Evolutionary conservation across 2,113 vertebrate genomes (phyloP), one percentile per base, ranked within the genome.

Genomic region (Alexandromys fortis): DNA sequence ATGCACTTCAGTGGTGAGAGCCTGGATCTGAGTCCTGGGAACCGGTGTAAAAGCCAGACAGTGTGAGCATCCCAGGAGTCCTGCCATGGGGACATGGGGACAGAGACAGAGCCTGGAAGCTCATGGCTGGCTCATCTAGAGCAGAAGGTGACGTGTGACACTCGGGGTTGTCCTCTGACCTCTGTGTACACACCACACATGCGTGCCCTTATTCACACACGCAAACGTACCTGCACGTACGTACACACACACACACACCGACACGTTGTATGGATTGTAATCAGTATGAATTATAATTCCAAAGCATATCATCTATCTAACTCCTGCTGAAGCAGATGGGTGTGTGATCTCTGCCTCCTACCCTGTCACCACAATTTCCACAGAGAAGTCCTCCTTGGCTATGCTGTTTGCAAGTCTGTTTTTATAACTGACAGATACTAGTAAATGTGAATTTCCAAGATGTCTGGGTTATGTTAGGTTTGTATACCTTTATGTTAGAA

Each of bases 391-490:
- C 38, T 47, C 24, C 75, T 94, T 58, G 63, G 6, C 86, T 67
- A 12, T 72, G 55, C 81, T 92, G 14, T 47, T 86, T 82, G 55
- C 2, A 22, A 88, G 82, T 95, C n/a, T 90, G 72, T 55, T 52
- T 75, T 94, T 75, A 47, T 92, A 82, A 92, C 75, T 92, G 85
- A 77, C 67, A 92, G 58, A 86, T 89, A 67, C 42, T 78, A 78
- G 68, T 85, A 63, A 92, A 86, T 89, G 67, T 38, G 92, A 89
- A 83, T 96, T 65, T 67, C 63, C 61, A 70, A 58, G 89, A 93
- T 73, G 70, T 73, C 49, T 91, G 19, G 63, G 38, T 77, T 93
- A 96, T 86, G 81, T 89, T 95, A 78, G 35, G 77, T 95, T 91
- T 86, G 28, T 77, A 45, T 94, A 63, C 45, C 52, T 49, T 96